Percentiles rank a stretch among this genome's conserved stretches.
Evolutionary conservation across 2,888 invertebrate species (phyloP).

Genomic region (Callinectes sapidus): DNA sequence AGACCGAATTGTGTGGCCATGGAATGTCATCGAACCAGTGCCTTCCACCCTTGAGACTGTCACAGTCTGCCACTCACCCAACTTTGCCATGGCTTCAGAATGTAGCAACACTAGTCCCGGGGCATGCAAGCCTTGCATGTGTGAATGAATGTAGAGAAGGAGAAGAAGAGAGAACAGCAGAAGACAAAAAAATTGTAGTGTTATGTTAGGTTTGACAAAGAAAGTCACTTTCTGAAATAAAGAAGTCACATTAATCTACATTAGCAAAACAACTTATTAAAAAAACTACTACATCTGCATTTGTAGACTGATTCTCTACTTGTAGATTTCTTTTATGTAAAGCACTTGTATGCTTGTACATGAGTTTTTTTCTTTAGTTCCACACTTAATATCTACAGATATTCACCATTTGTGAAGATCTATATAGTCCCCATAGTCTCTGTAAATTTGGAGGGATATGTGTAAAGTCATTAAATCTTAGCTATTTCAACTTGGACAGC

Average conservation of each 20-base stretch:
- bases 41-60: conserved; percentile 60
- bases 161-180: not conserved
- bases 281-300: not conserved
- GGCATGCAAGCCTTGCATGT: conserved; percentile 50
- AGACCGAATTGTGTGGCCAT: conserved; percentile 49
- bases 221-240: not conserved
- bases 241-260: not conserved
- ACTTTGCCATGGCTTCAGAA: conserved; percentile 30
- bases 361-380: too few species aligned
- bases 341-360: too few species aligned
- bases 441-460: too few species aligned
- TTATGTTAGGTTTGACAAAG: not conserved
- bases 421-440: too few species aligned
- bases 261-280: not conserved
- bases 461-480: too few species aligned
- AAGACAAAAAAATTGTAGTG: not conserved
- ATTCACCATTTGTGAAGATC: too few species aligned
- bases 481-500: too few species aligned
- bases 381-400: too few species aligned
- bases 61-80: conserved; percentile 67
- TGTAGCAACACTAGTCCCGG: conserved; percentile 52
- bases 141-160: not conserved
- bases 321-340: not conserved
- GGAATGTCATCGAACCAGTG: conserved; percentile 52
- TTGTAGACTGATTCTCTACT: not conserved